These are phyloP conservation scores for Bombyx mandarina DNA, from an alignment of 1,140 invertebrate genomes.

Conservation along the genomic window DNA sequence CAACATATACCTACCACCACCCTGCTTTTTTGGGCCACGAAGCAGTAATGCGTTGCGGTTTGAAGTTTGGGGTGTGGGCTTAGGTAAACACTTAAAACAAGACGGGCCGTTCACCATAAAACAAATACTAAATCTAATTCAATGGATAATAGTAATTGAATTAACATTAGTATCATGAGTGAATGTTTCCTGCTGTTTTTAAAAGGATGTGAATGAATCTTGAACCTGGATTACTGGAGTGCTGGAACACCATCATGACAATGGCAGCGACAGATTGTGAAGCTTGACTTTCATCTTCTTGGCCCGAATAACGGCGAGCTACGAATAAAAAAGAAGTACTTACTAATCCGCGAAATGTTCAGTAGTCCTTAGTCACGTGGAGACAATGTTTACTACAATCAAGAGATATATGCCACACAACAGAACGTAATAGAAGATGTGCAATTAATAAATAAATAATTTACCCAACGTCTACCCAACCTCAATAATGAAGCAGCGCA, in stretches of 20 bases:
- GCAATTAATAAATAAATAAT: background rate
- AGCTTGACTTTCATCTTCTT: slow-evolving; percentile 86
- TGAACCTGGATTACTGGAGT: slow-evolving; percentile 90
- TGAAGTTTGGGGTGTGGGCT: too few species aligned
- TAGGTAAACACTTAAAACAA: too few species aligned
- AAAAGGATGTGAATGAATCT: too few species aligned
- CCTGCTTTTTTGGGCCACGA: too few species aligned
- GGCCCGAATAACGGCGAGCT: slow-evolving; percentile 62
- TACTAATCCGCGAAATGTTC: background rate
- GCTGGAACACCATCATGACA: slow-evolving; percentile 98
- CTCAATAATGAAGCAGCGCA: background rate
- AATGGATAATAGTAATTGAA: too few species aligned
- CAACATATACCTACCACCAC: too few species aligned
- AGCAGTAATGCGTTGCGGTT: too few species aligned
- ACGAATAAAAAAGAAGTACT: background rate
- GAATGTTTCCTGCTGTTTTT: too few species aligned
- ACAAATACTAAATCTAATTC: too few species aligned
- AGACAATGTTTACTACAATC: background rate
- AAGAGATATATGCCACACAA: background rate
- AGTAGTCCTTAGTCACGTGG: background rate
- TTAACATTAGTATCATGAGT: too few species aligned
- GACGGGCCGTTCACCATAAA: too few species aligned
- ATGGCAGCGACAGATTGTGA: slow-evolving; percentile 94
- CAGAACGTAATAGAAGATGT: background rate
- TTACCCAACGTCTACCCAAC: background rate